Evolutionary conservation across 2,888 invertebrate genomes (phyloP).

Genomic region (Fragum fragum): DNA sequence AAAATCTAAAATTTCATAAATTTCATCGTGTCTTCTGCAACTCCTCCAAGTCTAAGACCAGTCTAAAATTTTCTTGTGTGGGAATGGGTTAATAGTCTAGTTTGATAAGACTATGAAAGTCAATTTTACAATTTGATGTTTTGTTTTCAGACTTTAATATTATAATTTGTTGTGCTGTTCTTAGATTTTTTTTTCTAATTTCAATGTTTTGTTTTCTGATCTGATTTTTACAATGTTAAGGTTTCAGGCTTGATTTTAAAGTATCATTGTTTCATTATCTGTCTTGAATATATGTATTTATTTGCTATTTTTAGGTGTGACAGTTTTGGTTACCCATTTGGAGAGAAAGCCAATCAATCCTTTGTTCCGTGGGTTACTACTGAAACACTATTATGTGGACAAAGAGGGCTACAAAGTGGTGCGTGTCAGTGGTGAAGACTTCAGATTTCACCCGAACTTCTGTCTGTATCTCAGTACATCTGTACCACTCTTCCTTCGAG

Average conservation of each 20-base stretch:
- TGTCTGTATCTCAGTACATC: constrained; percentile 84
- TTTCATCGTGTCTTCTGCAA: too few species aligned
- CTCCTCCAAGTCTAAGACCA: too few species aligned
- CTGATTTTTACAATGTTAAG: constrained; percentile 77
- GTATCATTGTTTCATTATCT: too few species aligned
- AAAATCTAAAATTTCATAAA: too few species aligned
- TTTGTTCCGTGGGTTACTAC: constrained; percentile 79
- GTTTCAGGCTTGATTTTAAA: constrained; percentile 79
- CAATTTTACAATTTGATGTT: too few species aligned
- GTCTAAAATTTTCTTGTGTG: too few species aligned
- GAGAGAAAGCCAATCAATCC: constrained; percentile 82
- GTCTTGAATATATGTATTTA: too few species aligned
- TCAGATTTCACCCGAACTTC: constrained; percentile 82
- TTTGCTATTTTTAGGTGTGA: constrained; percentile 76
- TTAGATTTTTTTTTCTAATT: too few species aligned
- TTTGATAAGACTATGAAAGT: too few species aligned
- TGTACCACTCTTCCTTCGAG: constrained; percentile 81
- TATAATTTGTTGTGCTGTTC: too few species aligned
- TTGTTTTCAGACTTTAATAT: too few species aligned
- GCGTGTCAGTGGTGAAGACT: constrained; percentile 77
- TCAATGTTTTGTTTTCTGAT: constrained; percentile 79
- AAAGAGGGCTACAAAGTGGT: constrained; percentile 81
- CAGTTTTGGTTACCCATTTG: constrained; percentile 84
- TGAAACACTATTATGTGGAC: constrained; percentile 82
- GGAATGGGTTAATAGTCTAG: too few species aligned